Percentiles rank a stretch among this genome's conserved stretches.
phyloP scores from a whole-genome alignment of 2,888 invertebrate species.

The Sinelater perroti region DNA sequence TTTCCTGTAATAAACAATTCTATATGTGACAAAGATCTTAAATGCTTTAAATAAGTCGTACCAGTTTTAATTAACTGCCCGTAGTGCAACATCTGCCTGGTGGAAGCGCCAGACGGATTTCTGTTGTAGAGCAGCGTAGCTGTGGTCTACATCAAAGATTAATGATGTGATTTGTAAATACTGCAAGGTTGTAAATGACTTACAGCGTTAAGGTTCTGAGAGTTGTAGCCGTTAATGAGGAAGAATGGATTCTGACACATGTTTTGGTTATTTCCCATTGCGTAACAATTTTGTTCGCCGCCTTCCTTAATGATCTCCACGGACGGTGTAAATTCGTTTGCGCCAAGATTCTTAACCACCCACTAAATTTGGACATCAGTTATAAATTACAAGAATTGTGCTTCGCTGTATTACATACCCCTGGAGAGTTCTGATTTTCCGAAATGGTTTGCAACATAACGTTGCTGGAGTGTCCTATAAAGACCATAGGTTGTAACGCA shows the following conservation, averaged over 20 bases:
- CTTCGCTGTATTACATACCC: constrained; percentile 57
- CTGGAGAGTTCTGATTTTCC: constrained; percentile 61
- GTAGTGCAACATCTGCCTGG: constrained; percentile 64
- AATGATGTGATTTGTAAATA: too few relatives aligned
- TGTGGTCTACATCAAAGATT: constrained; percentile 43
- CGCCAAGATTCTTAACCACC: constrained; percentile 61
- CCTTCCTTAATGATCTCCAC: constrained; percentile 60
- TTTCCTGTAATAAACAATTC: constrained; percentile 44
- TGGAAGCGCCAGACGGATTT: constrained; percentile 55
- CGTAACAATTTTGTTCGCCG: constrained; percentile 54
- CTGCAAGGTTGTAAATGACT: too few relatives aligned
- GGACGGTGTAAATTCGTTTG: constrained; percentile 71
- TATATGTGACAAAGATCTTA: too few relatives aligned
- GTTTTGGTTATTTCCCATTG: constrained; percentile 27
- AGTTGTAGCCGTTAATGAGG: constrained; percentile 70
- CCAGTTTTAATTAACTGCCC: constrained; percentile 61
- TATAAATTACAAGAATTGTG: background rate
- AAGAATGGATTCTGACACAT: constrained; percentile 75
- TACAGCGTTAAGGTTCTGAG: constrained; percentile 66
- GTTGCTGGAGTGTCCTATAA: constrained; percentile 62
- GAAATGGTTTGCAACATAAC: constrained; percentile 63
- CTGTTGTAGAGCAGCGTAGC: background rate
- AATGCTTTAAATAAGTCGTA: too few relatives aligned
- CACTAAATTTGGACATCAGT: constrained; percentile 56
- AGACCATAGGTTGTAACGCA: constrained; percentile 70